Conservation (phyloP, 2,797 vertebrate genomes). For the Selene dorsalis region DNA sequence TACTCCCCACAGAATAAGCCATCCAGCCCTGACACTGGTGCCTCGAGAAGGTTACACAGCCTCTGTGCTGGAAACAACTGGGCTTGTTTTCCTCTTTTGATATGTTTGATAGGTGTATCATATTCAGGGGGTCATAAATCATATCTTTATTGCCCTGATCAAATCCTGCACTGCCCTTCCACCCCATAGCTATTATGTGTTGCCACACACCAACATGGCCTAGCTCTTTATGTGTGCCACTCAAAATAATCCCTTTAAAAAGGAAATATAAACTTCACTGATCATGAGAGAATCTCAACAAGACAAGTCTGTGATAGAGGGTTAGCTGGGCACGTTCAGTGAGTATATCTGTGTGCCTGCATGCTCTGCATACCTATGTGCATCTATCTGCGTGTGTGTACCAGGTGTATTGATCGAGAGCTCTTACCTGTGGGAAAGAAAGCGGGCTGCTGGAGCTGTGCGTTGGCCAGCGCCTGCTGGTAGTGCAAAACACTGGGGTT, state of each 20-base stretch:
- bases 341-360: conserved; percentile 12
- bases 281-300: neutral
- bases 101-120: conserved; percentile 36
- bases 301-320: conserved; percentile 7
- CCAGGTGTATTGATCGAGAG: neutral
- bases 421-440: conserved; percentile 93
- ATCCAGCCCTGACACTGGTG: neutral
- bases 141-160: conserved; percentile 37
- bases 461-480: conserved; percentile 96
- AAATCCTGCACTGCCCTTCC: conserved; percentile 37
- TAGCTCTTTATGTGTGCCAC: neutral
- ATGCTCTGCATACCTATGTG: conserved; percentile 28
- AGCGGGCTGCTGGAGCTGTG: conserved; percentile 93
- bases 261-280: neutral
- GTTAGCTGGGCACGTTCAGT: conserved; percentile 26
- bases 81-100: conserved; percentile 14
- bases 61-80: conserved; percentile 23
- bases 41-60: neutral
- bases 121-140: conserved; percentile 31
- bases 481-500: conserved; percentile 98
- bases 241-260: conserved; percentile 13
- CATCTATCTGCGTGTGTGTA: conserved; percentile 10
- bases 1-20: neutral
- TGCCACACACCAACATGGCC: neutral
- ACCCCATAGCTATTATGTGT: conserved; percentile 46